Evolutionary conservation across 2,888 invertebrate genomes (phyloP).

Genomic region (Rhogogaster chlorosoma): DNA sequence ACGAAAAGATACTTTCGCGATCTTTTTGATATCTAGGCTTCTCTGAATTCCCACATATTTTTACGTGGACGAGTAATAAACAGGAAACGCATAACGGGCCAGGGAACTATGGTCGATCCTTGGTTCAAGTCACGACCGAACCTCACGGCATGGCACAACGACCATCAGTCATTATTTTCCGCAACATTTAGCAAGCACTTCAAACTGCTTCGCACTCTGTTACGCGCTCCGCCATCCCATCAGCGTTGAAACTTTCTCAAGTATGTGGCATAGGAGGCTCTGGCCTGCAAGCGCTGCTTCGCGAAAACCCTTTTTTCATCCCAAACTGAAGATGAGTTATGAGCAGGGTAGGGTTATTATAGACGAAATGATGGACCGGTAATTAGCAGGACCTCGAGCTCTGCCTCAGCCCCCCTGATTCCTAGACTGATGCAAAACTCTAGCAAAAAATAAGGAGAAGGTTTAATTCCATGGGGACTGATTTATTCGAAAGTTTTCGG

Average conservation of each 20-base stretch:
- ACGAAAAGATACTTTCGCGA: neutral
- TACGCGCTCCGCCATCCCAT: constrained; percentile 62
- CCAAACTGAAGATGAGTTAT: constrained; percentile 70
- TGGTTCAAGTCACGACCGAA: constrained; percentile 56
- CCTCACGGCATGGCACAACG: constrained; percentile 61
- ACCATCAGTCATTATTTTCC: constrained; percentile 77
- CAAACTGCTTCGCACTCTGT: constrained; percentile 75
- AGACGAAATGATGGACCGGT: constrained; percentile 45
- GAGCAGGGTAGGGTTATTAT: constrained; percentile 61
- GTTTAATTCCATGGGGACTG: neutral
- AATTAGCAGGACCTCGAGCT: constrained; percentile 12
- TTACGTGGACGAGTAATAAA: constrained; percentile 56
- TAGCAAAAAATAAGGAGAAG: neutral
- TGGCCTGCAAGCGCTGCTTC: constrained; percentile 44
- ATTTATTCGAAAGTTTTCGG: constrained; percentile 9
- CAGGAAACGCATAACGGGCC: constrained; percentile 59
- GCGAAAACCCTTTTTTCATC: constrained; percentile 57
- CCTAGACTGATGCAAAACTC: neutral
- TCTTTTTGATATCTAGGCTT: constrained; percentile 7
- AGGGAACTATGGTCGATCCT: constrained; percentile 54
- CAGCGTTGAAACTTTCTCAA: constrained; percentile 73
- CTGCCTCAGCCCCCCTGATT: neutral
- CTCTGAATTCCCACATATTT: constrained; percentile 37
- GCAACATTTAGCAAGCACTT: constrained; percentile 76
- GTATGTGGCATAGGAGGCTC: constrained; percentile 71